phyloP scores from a whole-genome alignment of 2,888 invertebrate genomes.

The Cremastobaeus sp. region DNA sequence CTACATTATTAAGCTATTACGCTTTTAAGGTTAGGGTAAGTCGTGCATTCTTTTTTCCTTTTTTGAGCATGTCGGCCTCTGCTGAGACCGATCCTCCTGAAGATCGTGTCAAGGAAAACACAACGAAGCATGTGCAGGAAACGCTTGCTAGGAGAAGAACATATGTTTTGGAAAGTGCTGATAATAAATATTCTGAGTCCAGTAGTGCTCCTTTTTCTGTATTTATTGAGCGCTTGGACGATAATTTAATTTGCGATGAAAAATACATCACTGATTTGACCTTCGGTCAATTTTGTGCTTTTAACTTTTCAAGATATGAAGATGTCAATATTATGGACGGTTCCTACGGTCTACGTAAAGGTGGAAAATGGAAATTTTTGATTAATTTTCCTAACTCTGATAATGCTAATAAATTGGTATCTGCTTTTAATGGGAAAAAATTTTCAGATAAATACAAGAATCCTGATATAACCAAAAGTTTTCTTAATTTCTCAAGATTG shows the following conservation, averaged over 20 bases:
- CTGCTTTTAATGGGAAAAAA: not conserved
- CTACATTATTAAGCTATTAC: too few species aligned
- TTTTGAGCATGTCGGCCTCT: too few species aligned
- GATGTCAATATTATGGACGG: not conserved
- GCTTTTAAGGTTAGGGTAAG: too few species aligned
- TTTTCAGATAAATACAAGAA: not conserved
- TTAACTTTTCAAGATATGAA: not conserved
- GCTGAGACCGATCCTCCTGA: too few species aligned
- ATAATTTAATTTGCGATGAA: not conserved
- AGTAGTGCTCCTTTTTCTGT: not conserved
- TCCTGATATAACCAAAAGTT: not conserved
- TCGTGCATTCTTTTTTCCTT: too few species aligned
- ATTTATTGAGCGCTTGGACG: not conserved
- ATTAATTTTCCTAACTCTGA: not conserved
- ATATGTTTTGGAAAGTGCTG: too few species aligned
- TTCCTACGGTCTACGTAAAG: not conserved
- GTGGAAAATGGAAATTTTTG: not conserved
- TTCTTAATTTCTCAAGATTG: not conserved
- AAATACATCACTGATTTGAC: not conserved
- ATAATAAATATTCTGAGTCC: not conserved
- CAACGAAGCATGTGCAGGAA: too few species aligned
- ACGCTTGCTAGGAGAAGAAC: too few species aligned
- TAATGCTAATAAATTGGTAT: not conserved
- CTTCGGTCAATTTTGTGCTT: not conserved
- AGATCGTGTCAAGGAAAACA: too few species aligned